Conservation (phyloP, 2,113 vertebrate species). For the Xenopus borealis region DNA sequence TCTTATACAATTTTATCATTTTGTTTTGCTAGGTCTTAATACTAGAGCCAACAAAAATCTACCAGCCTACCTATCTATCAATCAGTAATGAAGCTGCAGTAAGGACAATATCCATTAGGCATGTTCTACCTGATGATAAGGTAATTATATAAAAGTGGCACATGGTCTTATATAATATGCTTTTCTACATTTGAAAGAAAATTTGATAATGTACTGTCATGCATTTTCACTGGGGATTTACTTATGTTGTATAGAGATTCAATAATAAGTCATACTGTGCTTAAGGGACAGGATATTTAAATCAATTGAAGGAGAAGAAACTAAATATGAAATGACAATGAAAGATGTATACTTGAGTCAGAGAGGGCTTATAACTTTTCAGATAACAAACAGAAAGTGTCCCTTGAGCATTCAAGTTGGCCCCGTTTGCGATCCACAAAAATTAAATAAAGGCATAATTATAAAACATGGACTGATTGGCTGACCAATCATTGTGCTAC, state of each 20-base stretch:
- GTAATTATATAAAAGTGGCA: conserved; percentile 58
- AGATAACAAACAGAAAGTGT: no score
- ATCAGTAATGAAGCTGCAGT: conserved; percentile 95
- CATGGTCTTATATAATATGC: not conserved
- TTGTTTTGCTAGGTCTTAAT: conserved; percentile 84
- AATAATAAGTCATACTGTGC: no score
- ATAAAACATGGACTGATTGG: no score
- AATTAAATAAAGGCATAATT: no score
- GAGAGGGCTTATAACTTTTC: no score
- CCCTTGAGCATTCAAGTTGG: no score
- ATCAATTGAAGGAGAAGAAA: no score
- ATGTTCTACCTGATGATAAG: conserved; percentile 91
- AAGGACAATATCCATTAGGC: conserved; percentile 95
- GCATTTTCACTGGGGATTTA: not conserved
- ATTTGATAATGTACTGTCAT: not conserved
- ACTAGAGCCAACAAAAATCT: conserved; percentile 95
- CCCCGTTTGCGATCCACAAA: no score
- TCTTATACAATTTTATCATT: not conserved
- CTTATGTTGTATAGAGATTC: not conserved
- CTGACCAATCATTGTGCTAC: no score
- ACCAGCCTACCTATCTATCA: conserved; percentile 92
- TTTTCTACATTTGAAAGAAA: not conserved
- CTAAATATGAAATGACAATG: no score
- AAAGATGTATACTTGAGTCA: no score
- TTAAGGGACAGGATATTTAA: no score